Base-by-base conservation (phyloP, 2,888 invertebrate genomes). In the Nasonovia ribisnigri region DNA sequence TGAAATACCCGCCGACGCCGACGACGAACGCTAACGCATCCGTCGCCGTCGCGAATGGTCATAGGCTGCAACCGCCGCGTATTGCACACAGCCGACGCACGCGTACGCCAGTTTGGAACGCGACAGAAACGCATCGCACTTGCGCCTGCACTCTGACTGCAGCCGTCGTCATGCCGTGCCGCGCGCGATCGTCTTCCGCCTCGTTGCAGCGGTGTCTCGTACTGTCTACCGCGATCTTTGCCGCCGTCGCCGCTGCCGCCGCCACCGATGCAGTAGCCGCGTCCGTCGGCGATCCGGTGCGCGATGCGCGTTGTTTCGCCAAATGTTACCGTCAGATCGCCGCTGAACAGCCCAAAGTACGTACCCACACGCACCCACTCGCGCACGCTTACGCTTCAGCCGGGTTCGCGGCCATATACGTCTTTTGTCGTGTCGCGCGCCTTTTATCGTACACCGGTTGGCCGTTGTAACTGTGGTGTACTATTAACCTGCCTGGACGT, bases 311-410 rank as follows among this genome's bases (percentile, higher is more conserved):
- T 11, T 93, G 93, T 60, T 84, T 93, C 60, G 93, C 93, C 36
- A 93, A 93, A 57, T 93, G 93, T 93, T 90, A 93, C 48, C 93
- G 89, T 24, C 93, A 86, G 6, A 36, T 48, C 46, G 48, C 93
- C 42, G 36, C 90, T 36, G 90, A 90, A 93, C 84, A 93, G 48
- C 93, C 93, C 48, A 93, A 90, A 93, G 93, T 93, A 93, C 84
- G 93, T 93, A 93, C 51, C 29, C 42, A 67, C 46, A 46, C 24
- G 8, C n/a, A 46, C 43, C 20, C 60, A 43, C 57, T n/a, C n/a
- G n/a, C n/a, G 1, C 11, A 24, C 0, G 29, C 8, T n/a, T 16
- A 36, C 51, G 24, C 20, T 36, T 36, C 3, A 46, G 36, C 8
- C 48, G 20, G 20, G 20, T 24, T 46, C 46, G 13, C 43, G n/a